phyloP scores from a whole-genome alignment of 1,140 invertebrate genomes.

The Drosophila chauvacae region DNA sequence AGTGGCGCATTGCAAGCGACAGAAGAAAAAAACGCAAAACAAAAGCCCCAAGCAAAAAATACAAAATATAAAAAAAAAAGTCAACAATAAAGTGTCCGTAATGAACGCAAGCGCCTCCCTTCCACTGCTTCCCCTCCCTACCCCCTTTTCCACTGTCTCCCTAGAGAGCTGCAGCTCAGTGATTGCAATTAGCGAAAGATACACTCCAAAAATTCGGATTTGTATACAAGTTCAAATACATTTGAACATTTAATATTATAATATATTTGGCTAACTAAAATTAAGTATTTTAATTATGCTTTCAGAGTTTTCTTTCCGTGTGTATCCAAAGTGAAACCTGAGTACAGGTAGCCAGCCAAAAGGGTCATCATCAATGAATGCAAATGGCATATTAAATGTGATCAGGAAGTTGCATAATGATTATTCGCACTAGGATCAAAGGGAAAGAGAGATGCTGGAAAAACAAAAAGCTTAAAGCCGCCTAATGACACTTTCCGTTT shows the following conservation, averaged over 20 bases:
- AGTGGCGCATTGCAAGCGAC: slow-evolving; percentile 69
- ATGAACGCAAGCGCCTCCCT: slow-evolving; percentile 58
- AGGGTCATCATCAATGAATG: slow-evolving; percentile 15
- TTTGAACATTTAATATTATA: neutral
- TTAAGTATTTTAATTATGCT: too few relatives aligned
- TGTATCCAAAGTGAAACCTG: neutral
- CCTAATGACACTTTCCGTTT: slow-evolving; percentile 56
- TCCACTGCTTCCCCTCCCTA: neutral
- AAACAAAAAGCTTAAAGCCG: slow-evolving; percentile 43
- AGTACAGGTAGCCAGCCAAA: slow-evolving; percentile 8
- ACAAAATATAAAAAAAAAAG: slow-evolving; percentile 6
- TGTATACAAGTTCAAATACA: too few relatives aligned
- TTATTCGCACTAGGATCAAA: slow-evolving; percentile 48
- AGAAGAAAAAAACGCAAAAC: slow-evolving; percentile 23
- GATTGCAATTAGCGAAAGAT: slow-evolving; percentile 68
- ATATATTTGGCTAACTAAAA: neutral
- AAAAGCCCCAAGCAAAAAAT: slow-evolving; percentile 24
- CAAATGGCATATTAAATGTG: slow-evolving; percentile 78
- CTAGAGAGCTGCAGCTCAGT: slow-evolving; percentile 40
- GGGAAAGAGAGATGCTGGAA: slow-evolving; percentile 19
- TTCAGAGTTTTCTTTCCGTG: neutral
- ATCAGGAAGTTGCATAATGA: slow-evolving; percentile 78
- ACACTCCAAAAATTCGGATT: slow-evolving; percentile 12
- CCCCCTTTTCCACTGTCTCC: neutral
- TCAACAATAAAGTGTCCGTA: slow-evolving; percentile 58